These are phyloP conservation scores for Cerastis leucographa DNA, from an alignment of 2,888 invertebrate genomes.

Conservation along the genomic window DNA sequence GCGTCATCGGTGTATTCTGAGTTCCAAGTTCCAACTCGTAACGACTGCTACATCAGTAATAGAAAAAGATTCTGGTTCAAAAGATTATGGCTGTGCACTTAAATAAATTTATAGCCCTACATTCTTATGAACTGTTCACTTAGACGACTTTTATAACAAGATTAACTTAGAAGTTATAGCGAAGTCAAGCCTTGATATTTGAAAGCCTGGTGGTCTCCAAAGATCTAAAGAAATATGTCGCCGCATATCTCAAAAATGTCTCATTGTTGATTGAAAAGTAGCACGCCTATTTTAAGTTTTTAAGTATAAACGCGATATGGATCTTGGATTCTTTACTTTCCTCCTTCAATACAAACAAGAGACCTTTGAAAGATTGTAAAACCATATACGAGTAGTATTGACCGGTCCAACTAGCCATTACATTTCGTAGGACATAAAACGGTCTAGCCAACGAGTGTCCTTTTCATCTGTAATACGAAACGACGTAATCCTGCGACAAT, in stretches of 20 bases:
- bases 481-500: constrained; percentile 41
- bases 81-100: constrained; percentile 20
- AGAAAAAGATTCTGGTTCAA: constrained; percentile 18
- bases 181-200: neutral
- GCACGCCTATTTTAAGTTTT: neutral
- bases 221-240: constrained; percentile 2
- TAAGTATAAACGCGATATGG: neutral
- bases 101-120: constrained; percentile 42
- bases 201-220: neutral
- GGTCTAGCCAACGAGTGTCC: constrained; percentile 30
- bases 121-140: constrained; percentile 2
- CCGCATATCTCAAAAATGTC: neutral
- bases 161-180: neutral
- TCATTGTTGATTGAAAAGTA: neutral
- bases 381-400: neutral
- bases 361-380: constrained; percentile 15
- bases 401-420: constrained; percentile 27
- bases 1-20: neutral
- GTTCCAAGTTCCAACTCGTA: neutral
- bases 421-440: constrained; percentile 34
- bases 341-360: neutral
- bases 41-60: neutral
- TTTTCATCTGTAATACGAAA: constrained; percentile 34
- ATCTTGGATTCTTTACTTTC: neutral
- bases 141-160: constrained; percentile 27